Percentiles rank a stretch among this genome's conserved stretches.
phyloP scores from a whole-genome alignment of 2,113 vertebrate genomes.

The Sinocyclocheilus grahami region DNA sequence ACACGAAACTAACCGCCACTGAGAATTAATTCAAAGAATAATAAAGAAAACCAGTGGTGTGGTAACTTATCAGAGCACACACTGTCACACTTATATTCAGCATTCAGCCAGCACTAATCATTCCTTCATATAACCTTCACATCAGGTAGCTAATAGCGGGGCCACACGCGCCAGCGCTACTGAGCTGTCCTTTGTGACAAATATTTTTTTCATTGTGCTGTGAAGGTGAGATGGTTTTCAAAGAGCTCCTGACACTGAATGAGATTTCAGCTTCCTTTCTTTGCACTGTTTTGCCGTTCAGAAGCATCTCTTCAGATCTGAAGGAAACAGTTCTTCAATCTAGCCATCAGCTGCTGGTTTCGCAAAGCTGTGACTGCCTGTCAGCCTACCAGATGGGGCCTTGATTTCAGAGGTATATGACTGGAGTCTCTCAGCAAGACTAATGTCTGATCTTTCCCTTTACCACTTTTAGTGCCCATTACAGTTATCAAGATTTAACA shows the following conservation, averaged over 20 bases:
- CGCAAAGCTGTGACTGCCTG: background rate
- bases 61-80: background rate
- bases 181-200: conserved; percentile 39
- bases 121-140: conserved; percentile 45
- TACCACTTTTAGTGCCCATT: conserved; percentile 14
- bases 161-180: background rate
- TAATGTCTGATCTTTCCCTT: conserved; percentile 29
- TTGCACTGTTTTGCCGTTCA: conserved; percentile 8
- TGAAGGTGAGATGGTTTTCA: conserved; percentile 35
- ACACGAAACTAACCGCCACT: background rate
- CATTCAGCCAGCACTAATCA: conserved; percentile 17
- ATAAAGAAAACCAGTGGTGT: background rate
- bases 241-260: conserved; percentile 16
- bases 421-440: background rate
- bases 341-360: background rate
- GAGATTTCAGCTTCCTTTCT: conserved; percentile 7
- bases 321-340: conserved; percentile 54
- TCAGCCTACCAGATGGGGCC: background rate
- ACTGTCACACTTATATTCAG: conserved; percentile 1
- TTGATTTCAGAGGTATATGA: conserved; percentile 27
- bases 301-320: conserved; percentile 43
- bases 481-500: background rate
- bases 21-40: background rate
- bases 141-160: conserved; percentile 20
- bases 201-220: conserved; percentile 28